A percentile compares a stretch with the other conserved stretches of the same genome.
Evolutionary conservation across 2,797 vertebrate species (phyloP).

Genomic region (Oreonectes daqikongensis): DNA sequence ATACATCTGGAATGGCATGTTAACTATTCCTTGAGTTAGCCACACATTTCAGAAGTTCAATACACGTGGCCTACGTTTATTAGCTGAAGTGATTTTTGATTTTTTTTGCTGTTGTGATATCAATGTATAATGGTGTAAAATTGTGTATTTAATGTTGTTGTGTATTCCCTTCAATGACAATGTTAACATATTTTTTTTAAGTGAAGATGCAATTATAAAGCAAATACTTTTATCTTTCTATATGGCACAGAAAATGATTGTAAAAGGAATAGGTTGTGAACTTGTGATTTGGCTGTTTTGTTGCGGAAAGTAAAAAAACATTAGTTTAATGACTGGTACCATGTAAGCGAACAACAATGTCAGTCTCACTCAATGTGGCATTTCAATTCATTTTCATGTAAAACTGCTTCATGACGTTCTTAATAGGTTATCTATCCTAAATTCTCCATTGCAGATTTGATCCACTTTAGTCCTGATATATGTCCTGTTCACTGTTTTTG

Average conservation of each 20-base stretch:
- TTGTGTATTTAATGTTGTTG: constrained; percentile 16
- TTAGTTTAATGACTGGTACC: constrained; percentile 7
- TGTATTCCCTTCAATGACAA: background rate
- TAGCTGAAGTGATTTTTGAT: background rate
- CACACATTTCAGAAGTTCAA: background rate
- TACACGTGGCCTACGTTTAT: background rate
- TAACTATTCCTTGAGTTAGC: background rate
- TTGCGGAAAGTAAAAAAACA: constrained; percentile 36
- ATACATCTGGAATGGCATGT: too few relatives aligned
- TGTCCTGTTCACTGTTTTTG: background rate
- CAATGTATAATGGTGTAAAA: constrained; percentile 12
- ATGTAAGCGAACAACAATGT: background rate
- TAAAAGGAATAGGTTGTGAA: background rate
- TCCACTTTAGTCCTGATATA: background rate
- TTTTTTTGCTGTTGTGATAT: constrained; percentile 23
- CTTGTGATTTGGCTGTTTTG: background rate
- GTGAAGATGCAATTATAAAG: constrained; percentile 5
- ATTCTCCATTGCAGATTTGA: background rate
- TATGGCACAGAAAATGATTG: background rate
- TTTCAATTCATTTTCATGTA: background rate
- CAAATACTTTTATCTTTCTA: background rate
- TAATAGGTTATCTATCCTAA: background rate
- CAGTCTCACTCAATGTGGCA: background rate
- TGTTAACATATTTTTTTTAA: background rate
- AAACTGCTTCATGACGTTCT: background rate